Conservation (phyloP, 2,888 invertebrate genomes). For the Keiferia lycopersicella region DNA sequence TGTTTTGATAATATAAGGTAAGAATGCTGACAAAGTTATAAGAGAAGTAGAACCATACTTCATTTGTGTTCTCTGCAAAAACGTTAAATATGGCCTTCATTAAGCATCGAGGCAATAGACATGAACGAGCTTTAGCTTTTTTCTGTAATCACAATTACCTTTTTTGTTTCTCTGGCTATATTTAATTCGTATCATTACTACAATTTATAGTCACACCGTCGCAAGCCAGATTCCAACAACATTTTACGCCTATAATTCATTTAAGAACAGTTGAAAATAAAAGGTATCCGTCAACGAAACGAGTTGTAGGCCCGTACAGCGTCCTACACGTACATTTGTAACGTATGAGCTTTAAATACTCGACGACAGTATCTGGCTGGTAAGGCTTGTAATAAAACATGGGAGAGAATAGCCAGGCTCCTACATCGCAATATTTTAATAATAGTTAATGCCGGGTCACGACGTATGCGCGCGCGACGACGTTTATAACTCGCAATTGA, state of each 20-base stretch:
- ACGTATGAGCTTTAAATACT: slow-evolving; percentile 74
- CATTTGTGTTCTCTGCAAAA: slow-evolving; percentile 17
- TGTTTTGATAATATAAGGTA: slow-evolving; percentile 41
- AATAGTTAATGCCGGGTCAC: slow-evolving; percentile 78
- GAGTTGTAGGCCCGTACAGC: slow-evolving; percentile 50
- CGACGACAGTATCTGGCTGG: slow-evolving; percentile 74
- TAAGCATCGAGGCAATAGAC: slow-evolving; percentile 12
- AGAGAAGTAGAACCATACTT: slow-evolving; percentile 17
- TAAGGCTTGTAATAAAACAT: slow-evolving; percentile 72
- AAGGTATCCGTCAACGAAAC: slow-evolving; percentile 51
- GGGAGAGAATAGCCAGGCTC: slow-evolving; percentile 73
- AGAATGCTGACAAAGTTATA: slow-evolving; percentile 20
- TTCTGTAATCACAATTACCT: slow-evolving; percentile 53
- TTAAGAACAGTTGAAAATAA: slow-evolving; percentile 64
- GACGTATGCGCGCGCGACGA: slow-evolving; percentile 68
- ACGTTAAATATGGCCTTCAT: background rate
- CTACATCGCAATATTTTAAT: slow-evolving; percentile 79
- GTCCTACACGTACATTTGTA: slow-evolving; percentile 73
- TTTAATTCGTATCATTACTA: slow-evolving; percentile 54
- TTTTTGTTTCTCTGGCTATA: slow-evolving; percentile 48
- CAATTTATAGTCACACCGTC: slow-evolving; percentile 65
- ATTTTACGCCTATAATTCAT: slow-evolving; percentile 72
- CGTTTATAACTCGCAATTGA: slow-evolving; percentile 76
- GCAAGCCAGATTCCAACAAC: slow-evolving; percentile 61
- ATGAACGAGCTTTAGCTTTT: slow-evolving; percentile 18